Evolutionary conservation across 1,140 invertebrate species (phyloP), one percentile per base, ranked within the genome.

Genomic region (Drosophila paulistorum): DNA sequence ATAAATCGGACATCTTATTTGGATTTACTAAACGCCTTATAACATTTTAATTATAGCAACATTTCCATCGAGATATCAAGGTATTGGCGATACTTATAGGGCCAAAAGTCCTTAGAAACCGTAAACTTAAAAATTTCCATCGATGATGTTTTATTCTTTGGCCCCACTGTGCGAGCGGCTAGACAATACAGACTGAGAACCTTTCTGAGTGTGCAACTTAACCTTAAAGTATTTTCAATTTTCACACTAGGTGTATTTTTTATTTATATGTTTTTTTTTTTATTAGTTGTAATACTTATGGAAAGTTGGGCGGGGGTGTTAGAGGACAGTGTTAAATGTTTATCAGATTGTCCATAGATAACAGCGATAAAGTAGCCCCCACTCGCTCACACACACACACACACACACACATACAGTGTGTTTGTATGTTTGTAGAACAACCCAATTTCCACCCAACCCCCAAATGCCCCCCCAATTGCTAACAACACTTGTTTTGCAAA

Each of bases 261-360:
- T 30, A 9, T 42, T 10, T 41, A 1, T 30, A 0, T 55, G 0
- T 45, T 4, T 62, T 11, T 62, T 17, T 63, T 14, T 62, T 39
- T 63, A 14, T 64, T 48, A 39, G 69, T 35, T 26, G 26, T 17
- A 42, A 41, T 68, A 17, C 30, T 7, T 30, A 23, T 41, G n/a
- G 23, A 20, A 11, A 33, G 35, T 20, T 14, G 14, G 54, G 23
- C 35, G 20, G 20, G 20, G 41, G 37, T 7, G 30, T 7, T 30
- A 30, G 30, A 30, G 42, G 48, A 54, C 65, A 35, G 65, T 61
- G 74, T 65, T 62, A 62, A 57, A 54, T 42, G 69, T 74, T 82
- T 81, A 81, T 81, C 79, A 81, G 79, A 81, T 82, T 74, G 71
- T 54, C 33, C 64, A 74, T 73, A 81, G 79, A 81, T 82, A 81